Evolutionary conservation across 2,888 invertebrate species (phyloP).

Genomic region (Terebella lapidaria): DNA sequence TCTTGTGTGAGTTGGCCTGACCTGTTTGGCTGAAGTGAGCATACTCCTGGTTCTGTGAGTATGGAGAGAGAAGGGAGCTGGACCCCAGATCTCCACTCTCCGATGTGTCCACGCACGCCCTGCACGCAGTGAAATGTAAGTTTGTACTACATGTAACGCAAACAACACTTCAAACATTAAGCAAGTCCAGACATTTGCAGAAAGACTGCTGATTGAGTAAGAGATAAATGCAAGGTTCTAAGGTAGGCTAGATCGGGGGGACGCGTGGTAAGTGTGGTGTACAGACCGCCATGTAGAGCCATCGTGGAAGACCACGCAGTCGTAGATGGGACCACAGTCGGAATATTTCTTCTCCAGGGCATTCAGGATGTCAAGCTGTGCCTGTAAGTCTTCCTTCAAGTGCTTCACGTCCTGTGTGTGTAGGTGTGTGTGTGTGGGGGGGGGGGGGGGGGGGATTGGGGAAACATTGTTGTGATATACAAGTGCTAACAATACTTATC

Average conservation of each 20-base stretch:
- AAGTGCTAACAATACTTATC: too few relatives aligned
- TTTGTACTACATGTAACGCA: not conserved
- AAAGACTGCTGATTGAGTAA: too few relatives aligned
- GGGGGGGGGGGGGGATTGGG: too few relatives aligned
- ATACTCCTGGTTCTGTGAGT: slow-evolving; percentile 72
- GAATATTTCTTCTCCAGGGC: slow-evolving; percentile 79
- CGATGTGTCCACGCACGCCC: slow-evolving; percentile 78
- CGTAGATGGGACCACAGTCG: slow-evolving; percentile 84
- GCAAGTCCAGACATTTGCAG: too few relatives aligned
- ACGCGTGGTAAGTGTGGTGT: too few relatives aligned
- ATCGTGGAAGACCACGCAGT: slow-evolving; percentile 89
- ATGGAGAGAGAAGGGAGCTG: slow-evolving; percentile 76
- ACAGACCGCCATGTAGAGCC: slow-evolving; percentile 75
- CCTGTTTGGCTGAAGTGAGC: slow-evolving; percentile 27
- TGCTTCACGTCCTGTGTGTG: slow-evolving; percentile 72
- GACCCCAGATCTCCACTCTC: slow-evolving; percentile 75
- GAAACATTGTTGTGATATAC: too few relatives aligned
- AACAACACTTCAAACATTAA: not conserved
- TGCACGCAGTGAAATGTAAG: slow-evolving; percentile 50
- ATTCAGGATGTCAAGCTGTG: slow-evolving; percentile 76
- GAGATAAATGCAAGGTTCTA: too few relatives aligned
- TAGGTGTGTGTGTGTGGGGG: too few relatives aligned
- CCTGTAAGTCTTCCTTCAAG: slow-evolving; percentile 82
- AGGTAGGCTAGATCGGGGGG: too few relatives aligned
- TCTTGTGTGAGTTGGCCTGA: too few relatives aligned